Evolutionary conservation across 2,888 invertebrate genomes (phyloP), one percentile per base, ranked within the genome.

Genomic region (Metacarcinus magister): DNA sequence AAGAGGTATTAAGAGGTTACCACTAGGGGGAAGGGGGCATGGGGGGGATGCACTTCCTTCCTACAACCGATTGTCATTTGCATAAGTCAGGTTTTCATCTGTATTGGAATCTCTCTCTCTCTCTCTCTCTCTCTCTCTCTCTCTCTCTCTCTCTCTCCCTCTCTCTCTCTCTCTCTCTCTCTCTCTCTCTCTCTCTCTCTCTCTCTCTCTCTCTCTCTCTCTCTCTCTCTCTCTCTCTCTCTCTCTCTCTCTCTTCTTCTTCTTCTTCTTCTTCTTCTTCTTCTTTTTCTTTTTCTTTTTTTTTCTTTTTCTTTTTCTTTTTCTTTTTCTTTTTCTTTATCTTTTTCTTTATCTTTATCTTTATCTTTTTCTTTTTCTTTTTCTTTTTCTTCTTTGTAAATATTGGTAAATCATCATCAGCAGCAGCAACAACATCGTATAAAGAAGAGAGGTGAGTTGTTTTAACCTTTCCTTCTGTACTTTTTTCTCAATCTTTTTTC

Each of bases 51-150:
- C 32, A 28, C 32, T 82, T 82, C 82, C 82, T 16, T 32, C 32
- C 32, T 32, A 82, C 82, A 32, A 32, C 32, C 13, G 32, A 82
- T 32, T 82, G 32, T 28, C 28, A 82, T 82, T 82, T 82, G 82
- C 82, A 82, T 82, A 82, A 28, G 32, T 82, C 82, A 32, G 10
- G 82, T 82, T 67, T 67, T 67, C 67, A 67, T 67, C 67, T n/a
- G n/a, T 67, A 67, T 67, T 67, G 67, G 67, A n/a, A 4, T 28
- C 28, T 39, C 87, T 87, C 16, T 39, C 87, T 39, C 75, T 28
- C 75, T 82, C 75, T 75, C 75, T 75, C n/a, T 75, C 75, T 75
- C 28, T 75, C 75, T 75, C 75, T 75, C 75, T 75, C 75, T 75
- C 75, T 75, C 75, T 75, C 75, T 75, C 75, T 75, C 28, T 75